These are phyloP conservation scores for Antigone vipio DNA, from an alignment of 2,113 vertebrate genomes.

Conservation along the genomic window DNA sequence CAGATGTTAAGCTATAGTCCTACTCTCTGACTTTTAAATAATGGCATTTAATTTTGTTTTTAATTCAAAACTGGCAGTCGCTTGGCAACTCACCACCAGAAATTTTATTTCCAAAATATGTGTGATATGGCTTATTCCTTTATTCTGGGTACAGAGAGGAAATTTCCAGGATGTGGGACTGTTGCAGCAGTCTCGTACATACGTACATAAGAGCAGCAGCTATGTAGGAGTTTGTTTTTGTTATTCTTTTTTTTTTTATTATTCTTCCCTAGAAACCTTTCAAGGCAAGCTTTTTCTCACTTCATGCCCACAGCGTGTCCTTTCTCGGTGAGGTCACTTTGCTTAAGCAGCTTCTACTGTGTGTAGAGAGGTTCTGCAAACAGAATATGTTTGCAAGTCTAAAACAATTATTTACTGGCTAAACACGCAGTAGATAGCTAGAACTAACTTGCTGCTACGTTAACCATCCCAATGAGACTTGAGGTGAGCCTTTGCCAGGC, in stretches of 20 bases:
- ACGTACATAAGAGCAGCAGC: rapidly evolving
- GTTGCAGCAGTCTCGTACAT: background rate
- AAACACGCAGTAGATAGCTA: background rate
- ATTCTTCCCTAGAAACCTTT: background rate
- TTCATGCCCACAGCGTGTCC: background rate
- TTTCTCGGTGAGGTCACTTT: background rate
- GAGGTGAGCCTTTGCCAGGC: background rate
- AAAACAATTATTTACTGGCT: background rate
- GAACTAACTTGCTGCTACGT: background rate
- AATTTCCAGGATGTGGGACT: background rate
- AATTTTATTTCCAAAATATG: background rate
- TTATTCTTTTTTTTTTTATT: rapidly evolving
- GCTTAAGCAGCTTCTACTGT: background rate
- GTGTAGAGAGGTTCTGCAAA: background rate
- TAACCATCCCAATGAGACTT: background rate
- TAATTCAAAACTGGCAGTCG: background rate
- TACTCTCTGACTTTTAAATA: background rate
- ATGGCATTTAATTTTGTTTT: background rate
- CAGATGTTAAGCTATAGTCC: background rate
- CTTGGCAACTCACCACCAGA: background rate
- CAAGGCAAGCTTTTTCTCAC: background rate
- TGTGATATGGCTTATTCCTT: background rate
- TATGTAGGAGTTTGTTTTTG: background rate
- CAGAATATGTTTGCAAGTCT: background rate
- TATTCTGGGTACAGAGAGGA: background rate